phyloP scores from a whole-genome alignment of 2,113 vertebrate species.

The Bettongia penicillata region DNA sequence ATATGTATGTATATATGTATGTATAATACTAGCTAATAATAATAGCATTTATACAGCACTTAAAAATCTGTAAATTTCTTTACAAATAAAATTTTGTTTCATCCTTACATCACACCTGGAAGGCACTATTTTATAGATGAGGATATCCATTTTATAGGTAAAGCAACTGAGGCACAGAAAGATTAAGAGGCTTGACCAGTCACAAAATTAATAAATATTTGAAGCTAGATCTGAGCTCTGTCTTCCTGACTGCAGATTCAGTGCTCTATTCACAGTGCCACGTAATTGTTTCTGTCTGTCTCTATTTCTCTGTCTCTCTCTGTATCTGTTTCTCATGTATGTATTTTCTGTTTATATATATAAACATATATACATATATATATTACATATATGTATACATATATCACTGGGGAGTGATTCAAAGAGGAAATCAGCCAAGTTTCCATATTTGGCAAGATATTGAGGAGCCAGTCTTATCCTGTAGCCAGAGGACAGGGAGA shows the following conservation, averaged over 20 bases:
- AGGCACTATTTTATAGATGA: background rate
- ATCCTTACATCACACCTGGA: background rate
- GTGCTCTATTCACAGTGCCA: background rate
- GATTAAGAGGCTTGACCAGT: constrained; percentile 2
- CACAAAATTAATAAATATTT: background rate
- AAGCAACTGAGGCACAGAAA: background rate
- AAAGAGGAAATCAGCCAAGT: background rate
- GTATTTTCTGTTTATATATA: background rate
- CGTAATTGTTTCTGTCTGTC: too few relatives aligned
- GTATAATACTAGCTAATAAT: background rate
- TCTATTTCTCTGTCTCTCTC: too few relatives aligned
- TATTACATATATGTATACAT: background rate
- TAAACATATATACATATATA: background rate
- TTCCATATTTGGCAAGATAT: too few relatives aligned
- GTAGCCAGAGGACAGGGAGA: too few relatives aligned
- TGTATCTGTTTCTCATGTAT: background rate
- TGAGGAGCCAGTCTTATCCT: too few relatives aligned
- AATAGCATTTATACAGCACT: background rate
- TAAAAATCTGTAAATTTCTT: background rate
- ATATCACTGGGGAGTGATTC: background rate
- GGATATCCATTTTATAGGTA: background rate
- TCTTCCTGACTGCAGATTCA: background rate
- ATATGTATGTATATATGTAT: too few relatives aligned
- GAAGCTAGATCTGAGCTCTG: background rate
- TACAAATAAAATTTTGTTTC: background rate